phyloP scores from a whole-genome alignment of 2,888 invertebrate species.

The Formica aserva region DNA sequence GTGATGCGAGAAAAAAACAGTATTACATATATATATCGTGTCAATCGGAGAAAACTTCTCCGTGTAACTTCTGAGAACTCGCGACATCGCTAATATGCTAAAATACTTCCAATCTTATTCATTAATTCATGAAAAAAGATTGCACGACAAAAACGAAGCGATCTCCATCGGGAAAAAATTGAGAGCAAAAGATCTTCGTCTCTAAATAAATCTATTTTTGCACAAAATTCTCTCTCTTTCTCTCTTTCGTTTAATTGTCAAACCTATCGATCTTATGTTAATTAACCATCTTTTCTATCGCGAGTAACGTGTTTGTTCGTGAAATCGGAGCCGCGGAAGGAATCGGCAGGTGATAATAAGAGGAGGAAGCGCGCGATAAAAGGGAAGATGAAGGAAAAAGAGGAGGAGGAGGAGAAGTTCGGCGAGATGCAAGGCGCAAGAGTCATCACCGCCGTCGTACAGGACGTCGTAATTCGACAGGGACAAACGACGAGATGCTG shows the following conservation, averaged over 20 bases:
- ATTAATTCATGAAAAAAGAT: not conserved
- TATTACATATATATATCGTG: not conserved
- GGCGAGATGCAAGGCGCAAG: not conserved
- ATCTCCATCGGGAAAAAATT: not conserved
- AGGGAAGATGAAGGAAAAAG: too few relatives aligned
- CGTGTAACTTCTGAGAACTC: not conserved
- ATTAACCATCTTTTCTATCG: not conserved
- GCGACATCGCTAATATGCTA: not conserved
- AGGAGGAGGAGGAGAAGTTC: not conserved
- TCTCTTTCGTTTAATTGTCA: not conserved
- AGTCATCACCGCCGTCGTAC: constrained; percentile 3
- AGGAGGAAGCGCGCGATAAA: not conserved
- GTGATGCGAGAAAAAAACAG: not conserved
- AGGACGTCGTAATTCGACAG: constrained; percentile 48
- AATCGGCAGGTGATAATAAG: not conserved
- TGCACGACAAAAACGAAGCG: not conserved
- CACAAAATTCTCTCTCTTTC: not conserved
- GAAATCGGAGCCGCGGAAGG: too few relatives aligned
- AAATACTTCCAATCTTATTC: not conserved
- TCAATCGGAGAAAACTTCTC: not conserved
- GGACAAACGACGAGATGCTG: constrained; percentile 59
- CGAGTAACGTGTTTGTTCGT: not conserved
- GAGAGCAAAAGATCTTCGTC: not conserved
- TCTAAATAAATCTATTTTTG: not conserved
- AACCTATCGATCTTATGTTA: not conserved